Conservation (phyloP, 2,113 vertebrate genomes). For the Thunnus thynnus region DNA sequence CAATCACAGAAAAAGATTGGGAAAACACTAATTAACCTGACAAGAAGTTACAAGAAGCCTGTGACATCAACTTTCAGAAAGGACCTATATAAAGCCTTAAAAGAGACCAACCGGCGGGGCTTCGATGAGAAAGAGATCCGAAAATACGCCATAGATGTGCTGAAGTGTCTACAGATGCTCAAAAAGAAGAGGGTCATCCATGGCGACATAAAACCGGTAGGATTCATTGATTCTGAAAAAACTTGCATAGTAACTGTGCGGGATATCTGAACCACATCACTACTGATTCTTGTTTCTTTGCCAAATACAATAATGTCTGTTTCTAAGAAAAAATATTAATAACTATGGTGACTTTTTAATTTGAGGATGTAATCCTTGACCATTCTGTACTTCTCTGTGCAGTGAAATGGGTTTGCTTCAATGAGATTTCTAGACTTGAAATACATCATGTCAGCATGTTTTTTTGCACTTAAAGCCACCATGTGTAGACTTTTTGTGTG, state of each 20-base stretch:
- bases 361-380: too few species aligned
- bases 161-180: slow-evolving; percentile 22
- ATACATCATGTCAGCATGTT: too few species aligned
- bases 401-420: too few species aligned
- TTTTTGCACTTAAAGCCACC: neutral
- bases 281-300: neutral
- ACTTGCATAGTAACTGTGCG: neutral
- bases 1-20: neutral
- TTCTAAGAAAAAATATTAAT: too few species aligned
- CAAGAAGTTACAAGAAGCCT: neutral
- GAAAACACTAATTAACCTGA: neutral
- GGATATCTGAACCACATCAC: too few species aligned
- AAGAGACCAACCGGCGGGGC: neutral
- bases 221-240: neutral
- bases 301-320: neutral
- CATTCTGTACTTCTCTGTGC: too few species aligned
- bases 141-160: slow-evolving; percentile 24
- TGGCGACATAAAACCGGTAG: slow-evolving; percentile 18
- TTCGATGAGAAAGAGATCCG: neutral
- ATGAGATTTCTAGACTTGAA: too few species aligned
- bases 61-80: neutral
- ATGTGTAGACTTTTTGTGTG: neutral
- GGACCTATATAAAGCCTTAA: slow-evolving; percentile 19
- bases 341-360: too few species aligned
- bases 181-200: slow-evolving; percentile 24